Conservation (phyloP, 1,140 invertebrate genomes). For the Ylistrum balloti region DNA sequence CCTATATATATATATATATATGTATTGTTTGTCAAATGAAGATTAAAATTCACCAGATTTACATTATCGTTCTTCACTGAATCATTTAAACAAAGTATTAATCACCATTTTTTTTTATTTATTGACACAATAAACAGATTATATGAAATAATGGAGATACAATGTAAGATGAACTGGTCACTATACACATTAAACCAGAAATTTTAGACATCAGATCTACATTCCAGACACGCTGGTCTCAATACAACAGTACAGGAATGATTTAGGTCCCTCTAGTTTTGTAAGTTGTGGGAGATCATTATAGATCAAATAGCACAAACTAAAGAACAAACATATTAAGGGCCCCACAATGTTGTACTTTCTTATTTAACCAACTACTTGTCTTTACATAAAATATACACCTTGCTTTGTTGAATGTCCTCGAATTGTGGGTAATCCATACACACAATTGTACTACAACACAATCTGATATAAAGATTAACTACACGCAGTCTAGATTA, state of each 20-base stretch:
- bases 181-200: too few relatives aligned
- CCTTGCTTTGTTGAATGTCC: background rate
- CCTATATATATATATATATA: too few relatives aligned
- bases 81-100: too few relatives aligned
- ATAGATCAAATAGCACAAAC: background rate
- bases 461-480: background rate
- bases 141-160: background rate
- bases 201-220: too few relatives aligned
- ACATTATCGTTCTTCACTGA: too few relatives aligned
- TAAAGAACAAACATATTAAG: background rate
- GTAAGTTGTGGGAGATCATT: background rate
- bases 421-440: background rate
- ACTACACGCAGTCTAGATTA: background rate
- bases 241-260: background rate
- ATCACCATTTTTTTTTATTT: background rate
- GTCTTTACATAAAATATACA: background rate
- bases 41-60: too few relatives aligned
- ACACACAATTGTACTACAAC: too few relatives aligned
- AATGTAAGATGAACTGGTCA: too few relatives aligned
- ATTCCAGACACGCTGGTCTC: background rate
- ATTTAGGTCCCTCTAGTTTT: background rate
- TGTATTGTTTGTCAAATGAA: too few relatives aligned
- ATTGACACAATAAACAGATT: constrained; percentile 14
- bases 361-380: background rate
- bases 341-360: background rate